phyloP scores from a whole-genome alignment of 2,888 invertebrate genomes.

The Onchidella celtica region DNA sequence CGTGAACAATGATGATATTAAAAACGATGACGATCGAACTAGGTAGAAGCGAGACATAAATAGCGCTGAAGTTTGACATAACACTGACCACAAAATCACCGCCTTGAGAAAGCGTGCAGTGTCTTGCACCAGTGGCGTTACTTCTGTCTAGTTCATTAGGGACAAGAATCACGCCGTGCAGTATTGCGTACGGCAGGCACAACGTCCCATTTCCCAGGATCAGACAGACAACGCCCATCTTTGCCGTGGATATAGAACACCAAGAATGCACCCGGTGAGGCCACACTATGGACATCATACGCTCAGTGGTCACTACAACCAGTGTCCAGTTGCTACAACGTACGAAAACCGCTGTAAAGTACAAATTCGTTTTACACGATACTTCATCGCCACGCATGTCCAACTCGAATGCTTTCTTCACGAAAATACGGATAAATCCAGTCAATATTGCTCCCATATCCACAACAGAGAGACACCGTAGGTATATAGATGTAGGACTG shows the following conservation, averaged over 20 bases:
- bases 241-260: not conserved
- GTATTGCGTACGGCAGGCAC: not conserved
- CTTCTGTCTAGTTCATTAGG: not conserved
- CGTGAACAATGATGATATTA: slow-evolving; percentile 10
- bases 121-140: not conserved
- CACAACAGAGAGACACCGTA: not conserved
- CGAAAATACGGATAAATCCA: not conserved
- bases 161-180: not conserved
- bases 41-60: not conserved
- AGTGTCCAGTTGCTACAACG: not conserved
- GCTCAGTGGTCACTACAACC: not conserved
- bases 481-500: not conserved
- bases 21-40: not conserved
- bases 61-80: not conserved
- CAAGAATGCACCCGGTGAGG: not conserved
- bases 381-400: not conserved
- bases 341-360: not conserved
- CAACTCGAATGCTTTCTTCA: not conserved
- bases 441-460: slow-evolving; percentile 10
- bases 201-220: not conserved
- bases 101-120: not conserved
- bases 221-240: not conserved
- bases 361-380: not conserved
- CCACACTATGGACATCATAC: slow-evolving; percentile 7
- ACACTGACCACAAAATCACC: not conserved